A percentile compares a stretch with the other conserved stretches of the same genome.
Evolutionary conservation across 2,113 vertebrate genomes (phyloP).

Genomic region (Amphiprion percula): DNA sequence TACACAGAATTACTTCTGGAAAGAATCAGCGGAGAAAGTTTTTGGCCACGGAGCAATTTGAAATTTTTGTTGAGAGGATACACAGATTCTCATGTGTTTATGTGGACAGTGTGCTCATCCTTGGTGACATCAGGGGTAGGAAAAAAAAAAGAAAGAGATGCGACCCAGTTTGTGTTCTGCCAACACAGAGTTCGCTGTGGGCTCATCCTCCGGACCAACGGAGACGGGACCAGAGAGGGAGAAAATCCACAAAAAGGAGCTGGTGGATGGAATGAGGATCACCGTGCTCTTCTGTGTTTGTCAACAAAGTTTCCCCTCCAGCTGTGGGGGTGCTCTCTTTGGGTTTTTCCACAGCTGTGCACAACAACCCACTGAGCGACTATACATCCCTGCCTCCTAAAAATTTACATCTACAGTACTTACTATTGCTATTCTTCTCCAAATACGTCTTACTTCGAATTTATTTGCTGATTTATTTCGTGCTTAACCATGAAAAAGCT

Average conservation of each 20-base stretch:
- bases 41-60: background rate
- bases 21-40: background rate
- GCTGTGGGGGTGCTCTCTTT: slow-evolving; percentile 12
- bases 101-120: background rate
- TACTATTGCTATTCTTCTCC: no score
- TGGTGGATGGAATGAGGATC: slow-evolving; percentile 44
- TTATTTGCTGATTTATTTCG: no score
- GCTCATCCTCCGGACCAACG: slow-evolving; percentile 37
- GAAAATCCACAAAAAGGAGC: slow-evolving; percentile 19
- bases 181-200: slow-evolving; percentile 38
- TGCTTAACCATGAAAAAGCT: no score
- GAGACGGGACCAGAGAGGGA: slow-evolving; percentile 38
- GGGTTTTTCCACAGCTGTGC: slow-evolving; percentile 41
- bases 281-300: slow-evolving; percentile 42
- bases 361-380: background rate
- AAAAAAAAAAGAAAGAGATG: background rate
- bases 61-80: slow-evolving; percentile 1
- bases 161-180: slow-evolving; percentile 64
- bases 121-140: slow-evolving; percentile 9
- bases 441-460: no score
- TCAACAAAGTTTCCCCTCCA: slow-evolving; percentile 58
- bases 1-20: slow-evolving; percentile 10
- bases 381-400: background rate
- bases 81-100: background rate
- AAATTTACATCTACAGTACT: no score